Evolutionary conservation across 2,888 invertebrate genomes (phyloP), one percentile per base, ranked within the genome.

Genomic region (Muscina levida): DNA sequence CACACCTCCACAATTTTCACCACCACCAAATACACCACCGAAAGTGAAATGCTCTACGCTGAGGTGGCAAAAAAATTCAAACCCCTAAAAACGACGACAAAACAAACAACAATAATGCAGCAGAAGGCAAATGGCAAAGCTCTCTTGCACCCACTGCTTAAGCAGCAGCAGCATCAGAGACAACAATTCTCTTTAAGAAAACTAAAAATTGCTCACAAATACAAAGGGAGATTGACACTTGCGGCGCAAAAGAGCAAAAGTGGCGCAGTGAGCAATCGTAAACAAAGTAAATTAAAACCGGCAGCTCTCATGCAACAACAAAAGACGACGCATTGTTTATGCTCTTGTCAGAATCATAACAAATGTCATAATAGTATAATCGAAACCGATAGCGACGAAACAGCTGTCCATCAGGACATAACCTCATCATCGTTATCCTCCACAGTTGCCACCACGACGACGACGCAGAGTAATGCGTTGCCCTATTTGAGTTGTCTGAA

Each of bases 41-140:
- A 82, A 65, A 80, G 62, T 57, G 83, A 82, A 56, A 70, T 82
- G 15, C 73, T 79, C 78, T 90, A 89, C 82, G 87, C 87, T 11
- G 87, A 85, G 15, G 87, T 87, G 72, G 89, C 87, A 48, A 87
- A 87, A 78, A 90, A 90, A 78, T 90, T 90, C 56, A 89, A 88
- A 78, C 90, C 90, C 37, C 72, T 90, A 72, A 84, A 85, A 70
- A 10, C 66, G 72, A 19, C 15, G 11, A 72, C 39, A 46, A n/a
- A 59, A 57, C 15, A 73, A 70, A 51, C 19, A 74, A 39, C 13
- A 37, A 24, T 31, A 31, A 17, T 57, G 66, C 44, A 37, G 44
- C 67, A 72, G 37, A 42, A 74, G 51, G 17, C 73, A 59, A 73
- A 10, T 51, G 48, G 71, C 13, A 79, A 77, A 65, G 44, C 65